These are phyloP conservation scores for Calosoma granatense DNA, from an alignment of 1,140 invertebrate genomes.

Conservation along the genomic window DNA sequence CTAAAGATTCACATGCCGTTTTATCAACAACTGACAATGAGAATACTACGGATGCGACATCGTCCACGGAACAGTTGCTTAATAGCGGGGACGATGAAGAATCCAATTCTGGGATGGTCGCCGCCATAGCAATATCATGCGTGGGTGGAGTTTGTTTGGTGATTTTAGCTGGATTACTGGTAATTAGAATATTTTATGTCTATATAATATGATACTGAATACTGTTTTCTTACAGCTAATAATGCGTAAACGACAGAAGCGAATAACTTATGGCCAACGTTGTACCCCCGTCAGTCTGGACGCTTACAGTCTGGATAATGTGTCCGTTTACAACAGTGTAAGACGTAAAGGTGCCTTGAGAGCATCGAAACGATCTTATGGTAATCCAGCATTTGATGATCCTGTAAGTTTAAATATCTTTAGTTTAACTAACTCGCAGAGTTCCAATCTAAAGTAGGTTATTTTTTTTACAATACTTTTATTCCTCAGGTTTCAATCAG, in stretches of 20 bases:
- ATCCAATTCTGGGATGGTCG: constrained; percentile 35
- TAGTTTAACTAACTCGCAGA: too few species aligned
- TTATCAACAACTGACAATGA: neutral
- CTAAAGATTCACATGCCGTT: neutral
- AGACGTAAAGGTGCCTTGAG: constrained; percentile 57
- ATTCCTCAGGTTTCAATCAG: constrained; percentile 53
- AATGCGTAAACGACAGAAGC: constrained; percentile 59
- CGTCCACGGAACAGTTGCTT: neutral
- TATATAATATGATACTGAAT: constrained; percentile 14
- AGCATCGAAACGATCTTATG: constrained; percentile 80
- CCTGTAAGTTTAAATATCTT: constrained; percentile 46
- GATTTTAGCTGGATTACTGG: constrained; percentile 53
- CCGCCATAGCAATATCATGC: constrained; percentile 42
- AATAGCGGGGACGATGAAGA: neutral
- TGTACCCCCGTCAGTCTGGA: constrained; percentile 80
- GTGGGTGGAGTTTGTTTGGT: constrained; percentile 45
- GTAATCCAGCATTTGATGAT: constrained; percentile 87
- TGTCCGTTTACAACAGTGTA: constrained; percentile 70
- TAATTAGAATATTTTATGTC: constrained; percentile 32
- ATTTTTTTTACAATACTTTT: too few species aligned
- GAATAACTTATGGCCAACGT: constrained; percentile 63
- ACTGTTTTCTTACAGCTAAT: constrained; percentile 41
- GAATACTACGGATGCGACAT: neutral
- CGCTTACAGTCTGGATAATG: constrained; percentile 80
- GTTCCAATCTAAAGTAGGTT: too few species aligned